A percentile compares a stretch with the other conserved stretches of the same genome.
Conservation (phyloP, 2,797 vertebrate species). For the Gallinago solitaria region DNA sequence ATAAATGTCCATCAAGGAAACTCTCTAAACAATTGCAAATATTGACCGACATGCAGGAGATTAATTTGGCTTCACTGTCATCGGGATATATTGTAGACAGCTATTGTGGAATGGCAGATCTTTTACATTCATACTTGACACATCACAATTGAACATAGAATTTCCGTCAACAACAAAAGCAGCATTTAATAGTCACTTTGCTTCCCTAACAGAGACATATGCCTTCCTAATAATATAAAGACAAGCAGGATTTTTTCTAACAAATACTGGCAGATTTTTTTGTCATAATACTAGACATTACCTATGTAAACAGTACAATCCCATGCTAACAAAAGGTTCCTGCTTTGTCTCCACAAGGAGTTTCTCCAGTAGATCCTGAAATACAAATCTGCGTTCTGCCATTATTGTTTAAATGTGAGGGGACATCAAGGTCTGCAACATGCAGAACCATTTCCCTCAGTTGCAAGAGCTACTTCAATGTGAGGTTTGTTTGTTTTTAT, state of each 20-base stretch:
- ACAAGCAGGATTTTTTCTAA: conserved; percentile 1
- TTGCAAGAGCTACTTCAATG: background rate
- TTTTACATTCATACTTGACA: background rate
- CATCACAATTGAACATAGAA: background rate
- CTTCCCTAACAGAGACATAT: background rate
- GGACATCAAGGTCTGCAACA: background rate
- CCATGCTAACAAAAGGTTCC: background rate
- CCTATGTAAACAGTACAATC: background rate
- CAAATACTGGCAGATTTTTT: background rate
- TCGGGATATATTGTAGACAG: background rate
- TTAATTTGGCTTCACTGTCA: conserved; percentile 41
- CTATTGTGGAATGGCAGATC: background rate
- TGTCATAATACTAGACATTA: background rate
- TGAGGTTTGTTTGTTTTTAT: background rate
- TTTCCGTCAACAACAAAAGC: background rate
- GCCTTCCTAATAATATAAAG: background rate
- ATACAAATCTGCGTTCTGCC: background rate
- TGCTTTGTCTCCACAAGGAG: background rate
- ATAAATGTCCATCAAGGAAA: conserved; percentile 52
- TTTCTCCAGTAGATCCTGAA: background rate
- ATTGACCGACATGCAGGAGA: conserved; percentile 49
- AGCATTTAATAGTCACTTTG: background rate
- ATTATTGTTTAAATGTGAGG: background rate
- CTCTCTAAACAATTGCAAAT: conserved; percentile 62
- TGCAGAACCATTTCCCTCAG: background rate